Base-by-base conservation (phyloP, 2,797 vertebrate genomes). In the Emys orbicularis region DNA sequence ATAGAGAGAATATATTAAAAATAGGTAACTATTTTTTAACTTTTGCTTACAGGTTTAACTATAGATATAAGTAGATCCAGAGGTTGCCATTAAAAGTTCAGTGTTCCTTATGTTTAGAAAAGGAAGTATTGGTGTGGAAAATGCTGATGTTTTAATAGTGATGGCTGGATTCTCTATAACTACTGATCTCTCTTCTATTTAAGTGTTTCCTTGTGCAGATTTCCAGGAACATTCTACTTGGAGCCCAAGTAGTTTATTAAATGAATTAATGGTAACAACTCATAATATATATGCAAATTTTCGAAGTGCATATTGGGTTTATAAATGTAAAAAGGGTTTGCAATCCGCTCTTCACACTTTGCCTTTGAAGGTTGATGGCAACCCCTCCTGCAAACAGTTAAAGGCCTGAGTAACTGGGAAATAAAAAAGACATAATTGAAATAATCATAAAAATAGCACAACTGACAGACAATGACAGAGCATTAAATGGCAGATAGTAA, bases 401-500 rank as follows among this genome's bases (percentile, higher is more conserved):
- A 76, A 84, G 21, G 44, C 74, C 59, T 77, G 61, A 94, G 25
- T 79, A 53, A 92, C 57, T 92, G 82, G 41, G 94, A 97, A 97
- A 95, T 80, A 86, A 82, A 96, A 97, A 93, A 95, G 23, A 19
- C 88, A 53, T 91, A 41, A 31, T 5, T 92, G 76, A 52, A 83
- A 95, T 90, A 96, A 88, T 90, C 91, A 97, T 92, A 97, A 95
- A 96, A 97, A 94, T 92, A 92, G 81, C 56, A 76, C 54, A 95
- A 84, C 88, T 97, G 96, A 95, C 95, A 96, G 87, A 97, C 94
- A 91, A 90, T 95, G 90, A 91, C 90, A 97, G 96, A 97, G 87
- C 80, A 90, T 94, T 91, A 84, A 94, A 90, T 92, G 84, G 53
- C 90, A 97, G 90, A 91, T 86, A 97, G 81, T 92, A 90, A 96